phyloP scores from a whole-genome alignment of 2,113 vertebrate genomes.

The Apaloderma vittatum region DNA sequence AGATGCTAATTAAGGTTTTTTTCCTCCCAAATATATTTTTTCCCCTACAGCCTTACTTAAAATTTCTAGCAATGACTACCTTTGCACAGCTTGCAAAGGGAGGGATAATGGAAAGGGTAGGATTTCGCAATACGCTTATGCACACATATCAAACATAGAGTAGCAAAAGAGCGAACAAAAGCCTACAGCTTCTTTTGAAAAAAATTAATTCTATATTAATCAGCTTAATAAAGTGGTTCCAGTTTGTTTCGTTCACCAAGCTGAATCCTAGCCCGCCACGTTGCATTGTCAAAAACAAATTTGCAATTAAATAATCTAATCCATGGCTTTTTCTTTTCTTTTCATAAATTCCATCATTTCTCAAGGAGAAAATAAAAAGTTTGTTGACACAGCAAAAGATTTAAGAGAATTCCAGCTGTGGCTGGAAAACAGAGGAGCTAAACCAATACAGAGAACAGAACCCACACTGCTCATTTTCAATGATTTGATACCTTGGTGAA shows the following conservation, averaged over 20 bases:
- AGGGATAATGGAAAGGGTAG: background rate
- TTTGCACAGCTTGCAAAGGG: background rate
- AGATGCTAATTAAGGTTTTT: background rate
- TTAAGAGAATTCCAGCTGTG: background rate
- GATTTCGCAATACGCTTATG: background rate
- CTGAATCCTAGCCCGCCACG: background rate
- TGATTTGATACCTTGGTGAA: background rate
- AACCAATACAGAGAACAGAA: background rate
- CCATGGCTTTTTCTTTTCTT: background rate
- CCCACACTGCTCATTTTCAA: background rate
- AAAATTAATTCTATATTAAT: background rate
- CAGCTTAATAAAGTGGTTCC: constrained; percentile 1
- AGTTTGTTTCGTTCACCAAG: background rate
- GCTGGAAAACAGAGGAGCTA: background rate
- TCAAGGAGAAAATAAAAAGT: background rate
- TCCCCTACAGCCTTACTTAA: background rate
- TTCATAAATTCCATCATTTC: background rate
- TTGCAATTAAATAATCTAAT: background rate
- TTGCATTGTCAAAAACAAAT: background rate
- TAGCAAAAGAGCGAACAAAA: background rate
- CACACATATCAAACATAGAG: background rate
- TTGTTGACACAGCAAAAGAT: background rate
- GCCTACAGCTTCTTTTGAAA: background rate
- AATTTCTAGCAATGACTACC: background rate
- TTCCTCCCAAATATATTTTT: background rate